Evolutionary conservation across 2,113 vertebrate genomes (phyloP).

Genomic region (Epinephelus cyanopodus): DNA sequence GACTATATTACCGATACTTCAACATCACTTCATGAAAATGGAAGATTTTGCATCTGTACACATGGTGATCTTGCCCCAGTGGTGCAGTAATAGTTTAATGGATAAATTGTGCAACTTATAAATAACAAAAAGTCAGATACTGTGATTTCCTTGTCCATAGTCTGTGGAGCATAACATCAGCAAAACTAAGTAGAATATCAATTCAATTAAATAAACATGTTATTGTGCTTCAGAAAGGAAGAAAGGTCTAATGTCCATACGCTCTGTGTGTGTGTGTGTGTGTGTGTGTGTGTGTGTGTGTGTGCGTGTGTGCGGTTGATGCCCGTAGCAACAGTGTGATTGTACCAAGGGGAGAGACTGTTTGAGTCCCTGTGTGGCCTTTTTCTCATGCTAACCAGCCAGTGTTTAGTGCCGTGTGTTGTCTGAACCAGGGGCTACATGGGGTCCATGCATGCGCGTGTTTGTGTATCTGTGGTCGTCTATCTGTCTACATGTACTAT

Average conservation of each 20-base stretch:
- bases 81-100: not conserved
- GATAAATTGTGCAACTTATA: constrained; percentile 6
- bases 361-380: constrained; percentile 74
- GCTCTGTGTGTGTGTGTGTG: not conserved
- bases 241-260: constrained; percentile 4
- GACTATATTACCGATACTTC: not conserved
- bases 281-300: constrained; percentile 7
- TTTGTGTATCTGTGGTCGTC: not conserved
- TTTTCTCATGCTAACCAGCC: constrained; percentile 67
- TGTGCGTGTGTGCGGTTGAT: constrained; percentile 45
- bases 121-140: not conserved
- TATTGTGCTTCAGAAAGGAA: constrained; percentile 18
- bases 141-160: constrained; percentile 1
- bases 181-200: constrained; percentile 35
- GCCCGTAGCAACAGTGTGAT: constrained; percentile 61
- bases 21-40: not conserved
- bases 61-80: not conserved
- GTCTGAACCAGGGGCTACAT: constrained; percentile 55
- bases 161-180: constrained; percentile 23
- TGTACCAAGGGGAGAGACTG: constrained; percentile 43
- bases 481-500: constrained; percentile 19
- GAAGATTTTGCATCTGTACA: not conserved
- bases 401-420: constrained; percentile 52
- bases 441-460: constrained; percentile 17
- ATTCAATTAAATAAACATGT: constrained; percentile 35